Conservation (phyloP, 35 echinoderm and acorn worm genomes). For the Nesometra sesokonis region DNA sequence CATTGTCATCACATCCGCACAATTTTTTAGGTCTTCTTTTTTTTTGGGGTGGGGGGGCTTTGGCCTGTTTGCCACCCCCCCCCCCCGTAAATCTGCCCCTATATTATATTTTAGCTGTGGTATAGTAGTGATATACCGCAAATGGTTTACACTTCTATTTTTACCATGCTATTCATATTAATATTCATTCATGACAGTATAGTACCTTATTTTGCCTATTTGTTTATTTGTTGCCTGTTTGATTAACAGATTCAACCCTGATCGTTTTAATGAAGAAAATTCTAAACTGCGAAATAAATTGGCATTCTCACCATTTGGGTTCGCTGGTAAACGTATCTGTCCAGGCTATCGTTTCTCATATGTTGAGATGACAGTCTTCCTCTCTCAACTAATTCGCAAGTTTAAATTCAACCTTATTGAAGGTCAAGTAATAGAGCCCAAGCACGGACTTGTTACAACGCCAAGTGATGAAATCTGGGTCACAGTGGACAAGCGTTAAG, state of each 20-base stretch:
- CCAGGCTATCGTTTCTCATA: constrained; percentile 64
- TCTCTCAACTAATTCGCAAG: constrained; percentile 40
- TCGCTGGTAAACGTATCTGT: constrained; percentile 58
- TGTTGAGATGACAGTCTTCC: constrained; percentile 52
- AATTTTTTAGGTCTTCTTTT: too few relatives aligned
- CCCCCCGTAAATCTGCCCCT: too few relatives aligned
- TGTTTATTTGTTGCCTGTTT: not conserved
- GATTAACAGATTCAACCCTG: constrained; percentile 43
- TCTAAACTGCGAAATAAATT: not conserved
- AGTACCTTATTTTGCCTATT: too few relatives aligned
- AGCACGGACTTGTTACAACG: constrained; percentile 43
- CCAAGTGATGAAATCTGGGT: constrained; percentile 75
- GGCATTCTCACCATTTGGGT: constrained; percentile 47
- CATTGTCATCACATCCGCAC: too few relatives aligned
- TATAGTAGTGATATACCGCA: too few relatives aligned
- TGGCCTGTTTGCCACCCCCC: too few relatives aligned
- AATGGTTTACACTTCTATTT: not conserved
- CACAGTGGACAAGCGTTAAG: constrained; percentile 44
- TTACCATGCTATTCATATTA: not conserved
- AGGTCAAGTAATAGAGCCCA: constrained; percentile 52
- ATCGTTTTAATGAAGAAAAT: constrained; percentile 22
- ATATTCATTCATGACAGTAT: too few relatives aligned
- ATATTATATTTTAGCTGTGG: too few relatives aligned
- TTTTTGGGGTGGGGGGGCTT: too few relatives aligned
- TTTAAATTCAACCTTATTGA: constrained; percentile 64